A percentile compares a stretch with the other conserved stretches of the same genome.
These are phyloP conservation scores for Tor tambroides DNA, from an alignment of 2,113 vertebrate genomes.

Conservation along the genomic window DNA sequence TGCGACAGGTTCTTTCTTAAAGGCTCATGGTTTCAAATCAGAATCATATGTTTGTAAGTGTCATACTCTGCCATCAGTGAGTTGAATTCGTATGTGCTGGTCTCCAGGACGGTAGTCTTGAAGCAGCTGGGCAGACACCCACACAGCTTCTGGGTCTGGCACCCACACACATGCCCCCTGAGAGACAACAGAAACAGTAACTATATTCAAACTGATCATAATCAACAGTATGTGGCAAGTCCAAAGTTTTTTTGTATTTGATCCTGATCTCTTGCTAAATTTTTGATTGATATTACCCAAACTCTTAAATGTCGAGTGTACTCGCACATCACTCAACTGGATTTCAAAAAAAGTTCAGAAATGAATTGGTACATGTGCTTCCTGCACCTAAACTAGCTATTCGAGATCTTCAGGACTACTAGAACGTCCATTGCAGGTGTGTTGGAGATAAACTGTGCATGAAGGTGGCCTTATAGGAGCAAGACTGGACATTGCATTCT, in stretches of 20 bases:
- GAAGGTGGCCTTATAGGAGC: neutral
- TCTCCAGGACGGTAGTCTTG: slow-evolving; percentile 72
- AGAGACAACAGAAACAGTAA: neutral
- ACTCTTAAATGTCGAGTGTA: neutral
- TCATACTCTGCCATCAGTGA: slow-evolving; percentile 75
- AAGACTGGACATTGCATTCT: neutral
- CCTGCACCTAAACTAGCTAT: neutral
- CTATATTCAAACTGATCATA: neutral
- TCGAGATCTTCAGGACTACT: neutral
- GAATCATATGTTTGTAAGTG: neutral
- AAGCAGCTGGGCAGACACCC: slow-evolving; percentile 75
- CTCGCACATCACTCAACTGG: neutral
- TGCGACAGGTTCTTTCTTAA: neutral
- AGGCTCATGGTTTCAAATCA: neutral
- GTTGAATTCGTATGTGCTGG: slow-evolving; percentile 64
- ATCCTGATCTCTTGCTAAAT: neutral
- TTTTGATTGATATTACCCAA: neutral
- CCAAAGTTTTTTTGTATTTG: neutral
- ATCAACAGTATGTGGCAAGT: neutral
- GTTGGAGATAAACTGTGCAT: neutral
- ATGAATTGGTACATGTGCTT: neutral
- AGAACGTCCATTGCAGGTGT: neutral
- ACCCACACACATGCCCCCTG: slow-evolving; percentile 81
- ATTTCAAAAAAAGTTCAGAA: neutral
- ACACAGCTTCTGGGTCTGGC: slow-evolving; percentile 74